Percentiles rank a stretch among this genome's conserved stretches.
Conservation (phyloP, 2,888 invertebrate genomes). For the Metopia argyrocephala region DNA sequence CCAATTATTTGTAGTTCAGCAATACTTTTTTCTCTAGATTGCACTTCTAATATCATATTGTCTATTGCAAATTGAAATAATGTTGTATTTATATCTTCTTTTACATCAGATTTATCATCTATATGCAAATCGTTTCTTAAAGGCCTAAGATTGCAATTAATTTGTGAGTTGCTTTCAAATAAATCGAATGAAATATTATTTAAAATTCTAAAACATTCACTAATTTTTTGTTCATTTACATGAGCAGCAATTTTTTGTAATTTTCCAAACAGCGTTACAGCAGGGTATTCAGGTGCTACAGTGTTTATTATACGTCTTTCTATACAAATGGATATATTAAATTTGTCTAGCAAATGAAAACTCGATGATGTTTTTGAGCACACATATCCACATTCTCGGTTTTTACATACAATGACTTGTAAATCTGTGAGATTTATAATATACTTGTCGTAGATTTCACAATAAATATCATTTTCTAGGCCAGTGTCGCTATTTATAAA, state of each 20-base stretch:
- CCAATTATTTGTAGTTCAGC: constrained; percentile 96
- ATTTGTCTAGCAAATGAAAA: constrained; percentile 90
- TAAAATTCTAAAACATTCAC: constrained; percentile 81
- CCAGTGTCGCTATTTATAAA: constrained; percentile 82
- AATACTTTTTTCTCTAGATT: constrained; percentile 91
- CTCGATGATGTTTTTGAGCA: constrained; percentile 90
- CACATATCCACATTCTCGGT: constrained; percentile 93
- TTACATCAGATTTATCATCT: constrained; percentile 40
- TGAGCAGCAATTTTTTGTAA: constrained; percentile 93
- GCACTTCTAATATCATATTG: constrained; percentile 91
- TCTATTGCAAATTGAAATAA: constrained; percentile 93
- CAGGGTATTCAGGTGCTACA: constrained; percentile 91
- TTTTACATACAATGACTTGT: constrained; percentile 92
- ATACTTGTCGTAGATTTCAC: constrained; percentile 88
- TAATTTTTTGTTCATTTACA: constrained; percentile 93
- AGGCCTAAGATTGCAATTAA: background rate
- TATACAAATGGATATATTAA: constrained; percentile 85
- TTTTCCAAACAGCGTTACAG: constrained; percentile 89
- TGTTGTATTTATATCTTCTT: constrained; percentile 81
- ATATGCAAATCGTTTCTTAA: constrained; percentile 12
- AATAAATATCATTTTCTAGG: constrained; percentile 83
- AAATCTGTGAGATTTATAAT: constrained; percentile 88
- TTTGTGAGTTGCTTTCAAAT: constrained; percentile 32
- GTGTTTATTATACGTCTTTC: constrained; percentile 90
- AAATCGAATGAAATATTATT: constrained; percentile 68